Percentiles rank a stretch among this genome's conserved stretches.
phyloP scores from a whole-genome alignment of 2,888 invertebrate species.

The Peribatodes rhomboidaria region DNA sequence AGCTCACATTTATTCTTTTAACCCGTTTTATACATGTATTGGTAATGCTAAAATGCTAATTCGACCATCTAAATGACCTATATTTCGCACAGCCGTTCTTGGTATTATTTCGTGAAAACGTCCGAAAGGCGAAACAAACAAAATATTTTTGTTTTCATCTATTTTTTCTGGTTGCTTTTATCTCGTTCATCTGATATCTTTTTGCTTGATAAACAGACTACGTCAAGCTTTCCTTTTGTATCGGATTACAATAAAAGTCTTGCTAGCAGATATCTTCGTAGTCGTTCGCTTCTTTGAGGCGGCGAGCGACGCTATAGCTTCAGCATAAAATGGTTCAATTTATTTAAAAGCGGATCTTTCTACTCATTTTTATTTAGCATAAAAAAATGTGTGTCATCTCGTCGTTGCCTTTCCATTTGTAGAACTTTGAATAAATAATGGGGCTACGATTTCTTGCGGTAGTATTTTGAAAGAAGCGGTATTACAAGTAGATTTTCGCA shows the following conservation, averaged over 20 bases:
- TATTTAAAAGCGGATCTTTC: conserved; percentile 42
- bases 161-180: conserved; percentile 44
- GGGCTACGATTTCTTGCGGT: neutral
- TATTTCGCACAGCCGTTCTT: neutral
- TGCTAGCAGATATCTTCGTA: conserved; percentile 53
- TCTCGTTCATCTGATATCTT: conserved; percentile 52
- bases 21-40: neutral
- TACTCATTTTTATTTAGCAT: conserved; percentile 21
- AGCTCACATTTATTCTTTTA: neutral
- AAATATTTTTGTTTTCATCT: neutral
- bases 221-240: conserved; percentile 56
- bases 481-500: neutral
- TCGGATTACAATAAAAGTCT: conserved; percentile 64
- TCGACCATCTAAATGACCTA: neutral
- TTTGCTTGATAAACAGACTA: conserved; percentile 56
- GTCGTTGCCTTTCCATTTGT: conserved; percentile 3
- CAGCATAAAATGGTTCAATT: conserved; percentile 47
- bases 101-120: neutral
- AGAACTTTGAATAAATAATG: conserved; percentile 10
- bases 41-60: neutral
- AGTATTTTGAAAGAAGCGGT: neutral
- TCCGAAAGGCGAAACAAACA: neutral
- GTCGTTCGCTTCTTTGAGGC: conserved; percentile 44
- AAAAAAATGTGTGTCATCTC: conserved; percentile 9
- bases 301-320: conserved; percentile 29